Conservation (phyloP, 2,888 invertebrate species). For the Autographa pulchrina region DNA sequence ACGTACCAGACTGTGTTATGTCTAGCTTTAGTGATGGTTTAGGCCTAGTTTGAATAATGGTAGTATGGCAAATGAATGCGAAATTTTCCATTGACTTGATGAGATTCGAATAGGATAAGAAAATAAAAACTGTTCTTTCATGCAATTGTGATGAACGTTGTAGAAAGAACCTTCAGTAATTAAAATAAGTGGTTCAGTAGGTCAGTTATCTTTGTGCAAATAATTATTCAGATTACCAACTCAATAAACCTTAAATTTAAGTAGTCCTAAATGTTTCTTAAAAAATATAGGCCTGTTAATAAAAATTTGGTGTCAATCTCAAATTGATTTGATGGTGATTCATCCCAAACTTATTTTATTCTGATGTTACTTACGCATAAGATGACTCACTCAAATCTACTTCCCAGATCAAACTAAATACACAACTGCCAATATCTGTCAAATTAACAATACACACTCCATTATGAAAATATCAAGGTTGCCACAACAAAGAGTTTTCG, state of each 20-base stretch:
- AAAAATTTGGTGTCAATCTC: background rate
- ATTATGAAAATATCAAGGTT: slow-evolving; percentile 58
- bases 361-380: background rate
- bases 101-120: no score
- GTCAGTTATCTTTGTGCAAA: no score
- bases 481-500: slow-evolving; percentile 54
- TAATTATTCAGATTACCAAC: no score
- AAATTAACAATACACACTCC: slow-evolving; percentile 35
- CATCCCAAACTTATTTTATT: background rate
- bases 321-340: background rate
- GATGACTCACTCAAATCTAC: slow-evolving; percentile 29
- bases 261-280: no score
- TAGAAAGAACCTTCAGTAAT: no score
- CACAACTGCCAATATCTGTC: slow-evolving; percentile 49
- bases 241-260: no score
- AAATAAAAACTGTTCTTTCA: no score
- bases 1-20: slow-evolving; percentile 10
- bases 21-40: background rate
- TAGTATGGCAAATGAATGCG: background rate
- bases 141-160: no score
- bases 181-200: no score
- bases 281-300: background rate
- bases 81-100: background rate
- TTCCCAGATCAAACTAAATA: slow-evolving; percentile 23
- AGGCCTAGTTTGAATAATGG: background rate